These are phyloP conservation scores for Caranx ignobilis DNA, from an alignment of 2,113 vertebrate species.

Conservation along the genomic window DNA sequence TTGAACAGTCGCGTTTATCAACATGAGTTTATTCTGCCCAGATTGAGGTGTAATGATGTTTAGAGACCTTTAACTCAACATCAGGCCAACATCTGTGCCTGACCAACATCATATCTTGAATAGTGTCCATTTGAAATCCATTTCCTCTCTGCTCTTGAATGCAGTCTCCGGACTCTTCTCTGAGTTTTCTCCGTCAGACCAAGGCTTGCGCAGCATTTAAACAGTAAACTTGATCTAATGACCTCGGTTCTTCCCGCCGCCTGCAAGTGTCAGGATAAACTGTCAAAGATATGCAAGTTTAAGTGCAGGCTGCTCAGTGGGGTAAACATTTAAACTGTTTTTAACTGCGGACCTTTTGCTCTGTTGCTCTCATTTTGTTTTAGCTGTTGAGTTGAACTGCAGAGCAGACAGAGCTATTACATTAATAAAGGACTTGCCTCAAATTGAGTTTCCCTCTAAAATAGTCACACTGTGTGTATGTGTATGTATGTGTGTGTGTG, in stretches of 20 bases:
- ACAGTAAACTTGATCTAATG: neutral
- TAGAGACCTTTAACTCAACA: too few species aligned
- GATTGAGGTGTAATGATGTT: neutral
- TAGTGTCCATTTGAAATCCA: neutral
- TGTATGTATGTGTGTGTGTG: too few species aligned
- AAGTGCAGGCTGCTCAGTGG: too few species aligned
- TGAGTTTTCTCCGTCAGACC: neutral
- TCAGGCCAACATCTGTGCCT: neutral
- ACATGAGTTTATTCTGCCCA: neutral
- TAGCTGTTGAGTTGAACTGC: too few species aligned
- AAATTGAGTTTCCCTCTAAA: too few species aligned
- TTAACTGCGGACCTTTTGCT: too few species aligned
- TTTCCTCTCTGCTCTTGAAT: neutral
- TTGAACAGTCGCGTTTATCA: neutral
- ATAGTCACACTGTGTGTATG: too few species aligned
- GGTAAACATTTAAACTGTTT: too few species aligned
- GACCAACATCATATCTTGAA: neutral
- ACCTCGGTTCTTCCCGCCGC: neutral
- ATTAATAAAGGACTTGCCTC: too few species aligned
- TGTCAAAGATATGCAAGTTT: too few species aligned
- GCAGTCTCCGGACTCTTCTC: neutral
- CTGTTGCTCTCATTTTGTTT: too few species aligned
- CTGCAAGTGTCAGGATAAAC: neutral
- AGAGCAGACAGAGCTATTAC: too few species aligned
- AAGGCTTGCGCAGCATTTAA: neutral